A percentile compares a stretch with the other conserved stretches of the same genome.
These are phyloP conservation scores for Pantala flavescens DNA, from an alignment of 1,140 invertebrate species.

Conservation along the genomic window DNA sequence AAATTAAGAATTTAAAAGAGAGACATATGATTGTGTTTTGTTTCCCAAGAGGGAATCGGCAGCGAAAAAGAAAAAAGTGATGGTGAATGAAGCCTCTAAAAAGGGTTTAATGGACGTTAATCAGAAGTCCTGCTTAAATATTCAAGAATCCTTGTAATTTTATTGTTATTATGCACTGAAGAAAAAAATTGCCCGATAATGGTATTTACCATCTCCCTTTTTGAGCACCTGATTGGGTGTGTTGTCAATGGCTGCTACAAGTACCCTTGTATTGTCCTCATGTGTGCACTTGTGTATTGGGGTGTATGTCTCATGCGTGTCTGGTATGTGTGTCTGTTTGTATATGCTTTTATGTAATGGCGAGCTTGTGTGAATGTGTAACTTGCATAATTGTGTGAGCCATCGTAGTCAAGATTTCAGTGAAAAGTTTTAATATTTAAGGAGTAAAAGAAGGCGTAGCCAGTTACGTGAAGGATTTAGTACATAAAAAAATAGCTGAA, in stretches of 20 bases:
- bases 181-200: background rate
- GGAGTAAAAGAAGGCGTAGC: background rate
- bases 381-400: constrained; percentile 1
- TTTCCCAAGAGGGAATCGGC: background rate
- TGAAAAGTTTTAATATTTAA: constrained; percentile 9
- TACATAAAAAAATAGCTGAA: constrained; percentile 7
- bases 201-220: background rate
- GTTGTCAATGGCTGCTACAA: constrained; percentile 3
- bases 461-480: background rate
- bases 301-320: background rate
- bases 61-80: background rate
- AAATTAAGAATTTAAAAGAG: background rate
- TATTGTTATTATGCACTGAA: constrained; percentile 1
- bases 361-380: background rate
- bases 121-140: background rate
- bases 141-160: constrained; percentile 1
- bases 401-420: background rate
- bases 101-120: background rate
- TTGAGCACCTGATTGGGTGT: background rate
- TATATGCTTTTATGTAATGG: constrained; percentile 7
- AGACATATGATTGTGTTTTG: background rate
- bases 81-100: background rate
- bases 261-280: background rate
- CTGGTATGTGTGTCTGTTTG: constrained; percentile 2
- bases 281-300: background rate